Conservation (phyloP, 2,797 vertebrate species). For the Crenichthys baileyi region DNA sequence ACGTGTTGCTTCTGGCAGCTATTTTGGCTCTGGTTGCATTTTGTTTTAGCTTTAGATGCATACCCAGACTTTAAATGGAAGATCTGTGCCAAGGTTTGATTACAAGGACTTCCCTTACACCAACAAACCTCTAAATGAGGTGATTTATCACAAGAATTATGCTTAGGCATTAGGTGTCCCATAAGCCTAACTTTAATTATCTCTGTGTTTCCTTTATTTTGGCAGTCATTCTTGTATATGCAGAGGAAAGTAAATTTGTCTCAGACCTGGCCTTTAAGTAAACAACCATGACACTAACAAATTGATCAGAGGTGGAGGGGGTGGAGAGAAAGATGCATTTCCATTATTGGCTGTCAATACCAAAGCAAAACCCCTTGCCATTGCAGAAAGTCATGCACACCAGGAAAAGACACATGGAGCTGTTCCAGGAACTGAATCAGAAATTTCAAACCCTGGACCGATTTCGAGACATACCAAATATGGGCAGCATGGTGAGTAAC, state of each 20-base stretch:
- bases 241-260: constrained; percentile 72
- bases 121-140: constrained; percentile 57
- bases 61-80: constrained; percentile 36
- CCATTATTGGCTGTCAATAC: constrained; percentile 82
- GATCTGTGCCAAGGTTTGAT: constrained; percentile 59
- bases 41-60: constrained; percentile 43
- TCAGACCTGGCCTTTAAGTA: constrained; percentile 72
- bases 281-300: constrained; percentile 69
- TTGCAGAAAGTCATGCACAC: constrained; percentile 99
- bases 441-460: constrained; percentile 99
- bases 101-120: constrained; percentile 52
- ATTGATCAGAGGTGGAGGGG: constrained; percentile 73
- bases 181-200: constrained; percentile 43
- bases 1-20: constrained; percentile 48
- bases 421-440: constrained; percentile 99
- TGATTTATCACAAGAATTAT: constrained; percentile 49
- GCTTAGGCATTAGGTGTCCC: constrained; percentile 32
- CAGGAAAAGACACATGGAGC: constrained; percentile 99
- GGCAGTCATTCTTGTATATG: constrained; percentile 67
- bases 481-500: constrained; percentile 98
- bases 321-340: constrained; percentile 76
- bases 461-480: constrained; percentile 99
- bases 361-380: constrained; percentile 84
- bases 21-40: constrained; percentile 44
- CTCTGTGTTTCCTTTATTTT: constrained; percentile 74